Evolutionary conservation across 37 sponge, comb jelly and placozoan species (phyloP).

Genomic region (Spongilla lacustris): DNA sequence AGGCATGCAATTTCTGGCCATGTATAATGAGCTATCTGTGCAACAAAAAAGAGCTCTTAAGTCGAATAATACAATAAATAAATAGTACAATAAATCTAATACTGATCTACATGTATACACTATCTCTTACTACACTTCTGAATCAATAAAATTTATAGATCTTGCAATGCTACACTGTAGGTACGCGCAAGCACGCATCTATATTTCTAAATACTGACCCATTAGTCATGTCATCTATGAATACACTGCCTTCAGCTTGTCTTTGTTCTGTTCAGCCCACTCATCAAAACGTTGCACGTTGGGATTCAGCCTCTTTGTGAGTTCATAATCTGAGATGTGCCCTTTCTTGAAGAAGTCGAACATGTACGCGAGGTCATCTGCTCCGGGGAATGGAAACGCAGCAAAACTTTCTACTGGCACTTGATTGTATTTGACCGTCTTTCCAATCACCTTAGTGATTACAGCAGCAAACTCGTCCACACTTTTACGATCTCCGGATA

Average conservation of each 20-base stretch:
- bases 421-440: conserved; percentile 43
- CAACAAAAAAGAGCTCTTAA: too few relatives aligned
- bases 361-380: conserved; percentile 71
- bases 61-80: too few relatives aligned
- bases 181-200: too few relatives aligned
- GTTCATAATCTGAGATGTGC: conserved; percentile 22
- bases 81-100: too few relatives aligned
- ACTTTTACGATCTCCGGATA: conserved; percentile 46
- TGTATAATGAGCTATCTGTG: too few relatives aligned
- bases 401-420: conserved; percentile 53
- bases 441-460: conserved; percentile 48
- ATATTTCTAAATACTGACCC: too few relatives aligned
- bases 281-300: conserved; percentile 37
- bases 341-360: conserved; percentile 54
- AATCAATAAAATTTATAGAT: too few relatives aligned
- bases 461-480: conserved; percentile 47
- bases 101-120: too few relatives aligned
- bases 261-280: conserved; percentile 59
- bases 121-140: too few relatives aligned
- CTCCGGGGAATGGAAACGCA: conserved; percentile 62
- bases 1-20: too few relatives aligned
- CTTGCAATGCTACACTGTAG: too few relatives aligned
- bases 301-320: conserved; percentile 62
- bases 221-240: too few relatives aligned
- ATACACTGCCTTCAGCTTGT: background rate